A percentile compares a stretch with the other conserved stretches of the same genome.
Evolutionary conservation across 2,797 vertebrate genomes (phyloP).

Genomic region (Erpetoichthys calabaricus): DNA sequence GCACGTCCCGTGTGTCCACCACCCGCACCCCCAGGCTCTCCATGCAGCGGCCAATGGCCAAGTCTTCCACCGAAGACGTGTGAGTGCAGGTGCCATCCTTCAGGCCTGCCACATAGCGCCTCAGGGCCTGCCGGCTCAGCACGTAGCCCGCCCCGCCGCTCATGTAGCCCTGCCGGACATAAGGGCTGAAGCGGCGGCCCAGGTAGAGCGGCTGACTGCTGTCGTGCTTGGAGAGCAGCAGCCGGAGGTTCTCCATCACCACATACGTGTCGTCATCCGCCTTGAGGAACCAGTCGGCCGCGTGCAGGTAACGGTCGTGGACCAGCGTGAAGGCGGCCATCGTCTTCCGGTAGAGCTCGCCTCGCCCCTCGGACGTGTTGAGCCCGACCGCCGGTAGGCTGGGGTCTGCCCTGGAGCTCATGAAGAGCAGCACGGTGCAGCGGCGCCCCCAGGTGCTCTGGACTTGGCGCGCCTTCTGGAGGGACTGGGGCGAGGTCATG

Average conservation of each 20-base stretch:
- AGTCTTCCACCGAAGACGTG: conserved; percentile 5
- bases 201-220: conserved; percentile 3
- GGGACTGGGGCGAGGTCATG: conserved; percentile 3
- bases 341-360: conserved; percentile 7
- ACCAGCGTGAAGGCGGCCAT: conserved; percentile 10
- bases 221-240: conserved; percentile 8
- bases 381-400: conserved; percentile 7
- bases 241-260: conserved; percentile 4
- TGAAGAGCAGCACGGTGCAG: conserved; percentile 6
- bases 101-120: conserved; percentile 4
- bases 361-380: conserved; percentile 8
- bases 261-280: conserved; percentile 16
- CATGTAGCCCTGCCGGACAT: conserved; percentile 7
- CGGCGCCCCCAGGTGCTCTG: conserved; percentile 11
- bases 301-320: conserved; percentile 6
- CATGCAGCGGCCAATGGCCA: conserved; percentile 7
- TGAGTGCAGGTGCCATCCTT: conserved; percentile 4
- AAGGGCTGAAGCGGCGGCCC: conserved; percentile 7
- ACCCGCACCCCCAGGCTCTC: conserved; percentile 7
- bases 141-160: conserved; percentile 12
- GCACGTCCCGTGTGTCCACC: conserved; percentile 6
- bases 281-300: conserved; percentile 16
- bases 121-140: conserved; percentile 9
- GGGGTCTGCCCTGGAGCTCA: conserved; percentile 9
- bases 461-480: conserved; percentile 5